Evolutionary conservation across 2,797 vertebrate genomes (phyloP), one percentile per base, ranked within the genome.

Genomic region (Catamblyrhynchus diadema): DNA sequence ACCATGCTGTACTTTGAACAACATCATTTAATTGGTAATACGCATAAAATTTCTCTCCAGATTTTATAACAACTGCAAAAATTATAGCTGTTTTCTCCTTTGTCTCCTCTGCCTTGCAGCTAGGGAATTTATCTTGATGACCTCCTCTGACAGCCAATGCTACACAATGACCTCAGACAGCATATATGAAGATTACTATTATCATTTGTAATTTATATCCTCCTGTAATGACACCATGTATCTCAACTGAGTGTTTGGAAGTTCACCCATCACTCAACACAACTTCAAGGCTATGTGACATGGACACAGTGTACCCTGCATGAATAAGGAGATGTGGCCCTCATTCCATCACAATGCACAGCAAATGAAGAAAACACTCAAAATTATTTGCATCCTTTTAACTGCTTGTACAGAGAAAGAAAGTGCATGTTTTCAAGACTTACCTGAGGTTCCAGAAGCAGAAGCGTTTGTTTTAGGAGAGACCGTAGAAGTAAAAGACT

Each of bases 81-180:
- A 81, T 81, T 70, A 84, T 57, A 72, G 71, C 53, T 86, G 30
- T 61, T 95, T 88, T 92, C 70, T 93, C 66, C 67, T 82, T 93
- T 71, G 27, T 73, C 65, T 80, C 50, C 77, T 92, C 70, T 62
- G 51, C 47, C 64, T 86, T 84, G 54, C 42, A 91, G 86, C 8
- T 69, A 81, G 35, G 47, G 53, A 54, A 92, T 91, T 91, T 89
- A 78, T 87, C 80, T 75, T 37, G 14, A 50, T 72, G 67, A 94
- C 62, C 61, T 92, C 65, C 50, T 88, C 71, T 87, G 75, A 62
- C 47, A 93, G 50, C 41, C 57, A 83, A 2, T 81, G 61, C 61
- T 85, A 71, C 22, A 56, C 33, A 84, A 50, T 59, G 79, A 83
- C 72, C 75, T 71, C 93, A 88, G 28, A 59, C 6, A 74, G 75